phyloP scores from a whole-genome alignment of 2,888 invertebrate species.

The Panorpa germanica region DNA sequence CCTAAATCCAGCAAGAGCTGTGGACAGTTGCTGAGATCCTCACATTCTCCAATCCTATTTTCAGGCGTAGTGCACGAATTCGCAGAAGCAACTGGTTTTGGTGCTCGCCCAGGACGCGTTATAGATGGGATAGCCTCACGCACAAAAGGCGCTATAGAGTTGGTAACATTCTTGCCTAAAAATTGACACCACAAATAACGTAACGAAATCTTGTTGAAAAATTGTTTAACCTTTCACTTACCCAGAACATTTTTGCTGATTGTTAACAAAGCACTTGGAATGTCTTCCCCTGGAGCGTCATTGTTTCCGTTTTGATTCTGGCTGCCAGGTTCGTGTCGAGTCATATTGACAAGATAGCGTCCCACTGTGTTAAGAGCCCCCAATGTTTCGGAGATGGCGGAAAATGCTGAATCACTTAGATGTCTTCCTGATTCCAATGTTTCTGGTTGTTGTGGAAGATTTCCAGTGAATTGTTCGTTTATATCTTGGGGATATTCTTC shows the following conservation, averaged over 20 bases:
- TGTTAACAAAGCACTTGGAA: slow-evolving; percentile 59
- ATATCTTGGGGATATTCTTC: too few relatives aligned
- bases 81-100: too few relatives aligned
- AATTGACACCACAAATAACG: too few relatives aligned
- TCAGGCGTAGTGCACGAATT: slow-evolving; percentile 65
- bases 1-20: slow-evolving; percentile 64
- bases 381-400: slow-evolving; percentile 40
- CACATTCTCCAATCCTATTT: slow-evolving; percentile 61
- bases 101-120: too few relatives aligned
- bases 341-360: slow-evolving; percentile 68
- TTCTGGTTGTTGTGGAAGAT: too few relatives aligned
- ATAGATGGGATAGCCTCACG: too few relatives aligned
- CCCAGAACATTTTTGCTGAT: slow-evolving; percentile 63
- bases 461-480: too few relatives aligned
- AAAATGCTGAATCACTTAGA: slow-evolving; percentile 38
- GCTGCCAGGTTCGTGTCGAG: slow-evolving; percentile 25
- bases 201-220: too few relatives aligned
- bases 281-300: slow-evolving; percentile 29
- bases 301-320: slow-evolving; percentile 23
- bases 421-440: slow-evolving; percentile 32
- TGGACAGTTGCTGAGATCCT: slow-evolving; percentile 77
- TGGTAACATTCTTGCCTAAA: slow-evolving; percentile 57
- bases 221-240: too few relatives aligned
- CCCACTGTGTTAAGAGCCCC: slow-evolving; percentile 78
- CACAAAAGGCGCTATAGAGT: slow-evolving; percentile 59